Base-by-base conservation (phyloP, 1,140 invertebrate genomes). In the Ostrea edulis region DNA sequence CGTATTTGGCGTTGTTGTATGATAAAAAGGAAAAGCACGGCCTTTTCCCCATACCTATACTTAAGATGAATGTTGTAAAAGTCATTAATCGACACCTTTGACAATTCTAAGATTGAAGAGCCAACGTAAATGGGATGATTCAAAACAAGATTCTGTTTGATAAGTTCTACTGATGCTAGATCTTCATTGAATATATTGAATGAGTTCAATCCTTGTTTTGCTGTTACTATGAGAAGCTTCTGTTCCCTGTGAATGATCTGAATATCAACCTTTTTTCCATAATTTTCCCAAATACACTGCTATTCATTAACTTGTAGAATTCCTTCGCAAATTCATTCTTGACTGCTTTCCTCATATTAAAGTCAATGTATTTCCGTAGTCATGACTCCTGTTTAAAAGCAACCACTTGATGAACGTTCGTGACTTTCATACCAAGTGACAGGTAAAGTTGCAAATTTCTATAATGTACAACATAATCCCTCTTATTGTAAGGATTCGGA, bases 141-240 rank as follows among this genome's bases (percentile, higher is more conserved):
- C 1, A 93, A 86, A 51, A 87, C 68, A 22, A 94, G 62, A 77
- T 81, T 82, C 0, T 68, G 71, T 68, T 92, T 93, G 29, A 88
- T 53, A 25, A 89, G 86, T 81, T 90, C 84, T 20, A 92, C 82
- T 8, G 87, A 86, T 14, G 84, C 84, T 14, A 93, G 87, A 54
- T 90, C 81, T 25, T 90, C 92, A 89, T 92, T 90, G 89, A 95
- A 94, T 54, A 94, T 93, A 9, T 90, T 90, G n/a, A 87, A 81
- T 58, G 90, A 91, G 83, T 94, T 88, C 85, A 94, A 95, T 87
- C 93, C 93, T 29, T 93, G 92, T 88, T 93, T 91, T 29, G 93
- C 87, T 9, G 92, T 90, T 58, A 95, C 84, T 92, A 93, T 86
- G 51, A 17, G 83, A 87, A 17, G 25, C 11, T 52, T 54, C 65